Percentiles rank a stretch among this genome's conserved stretches.
Conservation (phyloP, 2,888 invertebrate genomes). For the Yponomeuta cagnagella region DNA sequence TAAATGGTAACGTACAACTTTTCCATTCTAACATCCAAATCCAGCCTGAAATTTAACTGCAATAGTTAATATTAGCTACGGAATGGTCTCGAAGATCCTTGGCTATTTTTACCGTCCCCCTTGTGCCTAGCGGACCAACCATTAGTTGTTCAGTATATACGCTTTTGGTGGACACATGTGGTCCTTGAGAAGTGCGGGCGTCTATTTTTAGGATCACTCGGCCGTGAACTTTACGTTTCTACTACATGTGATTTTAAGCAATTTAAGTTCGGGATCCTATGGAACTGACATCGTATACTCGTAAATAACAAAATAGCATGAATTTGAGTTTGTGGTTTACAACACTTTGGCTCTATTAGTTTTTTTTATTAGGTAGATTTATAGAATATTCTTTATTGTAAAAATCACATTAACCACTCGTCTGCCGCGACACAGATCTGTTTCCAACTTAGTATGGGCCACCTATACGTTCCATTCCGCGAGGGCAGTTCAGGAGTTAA, state of each 20-base stretch:
- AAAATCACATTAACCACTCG: too few relatives aligned
- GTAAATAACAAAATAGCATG: too few relatives aligned
- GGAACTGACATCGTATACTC: too few relatives aligned
- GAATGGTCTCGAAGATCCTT: not conserved
- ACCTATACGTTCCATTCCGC: too few relatives aligned
- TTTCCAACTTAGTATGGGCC: too few relatives aligned
- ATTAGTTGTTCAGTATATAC: not conserved
- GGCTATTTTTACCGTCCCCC: slow-evolving; percentile 2
- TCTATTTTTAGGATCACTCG: not conserved
- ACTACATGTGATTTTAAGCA: not conserved
- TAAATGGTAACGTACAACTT: not conserved
- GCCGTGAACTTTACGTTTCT: not conserved
- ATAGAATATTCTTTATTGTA: too few relatives aligned
- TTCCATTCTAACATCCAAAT: slow-evolving; percentile 23
- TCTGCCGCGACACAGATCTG: too few relatives aligned
- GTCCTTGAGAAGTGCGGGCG: slow-evolving; percentile 1
- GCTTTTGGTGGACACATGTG: not conserved
- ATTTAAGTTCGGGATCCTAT: too few relatives aligned
- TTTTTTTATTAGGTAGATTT: too few relatives aligned
- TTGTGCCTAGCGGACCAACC: not conserved
- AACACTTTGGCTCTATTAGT: too few relatives aligned
- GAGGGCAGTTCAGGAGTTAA: too few relatives aligned
- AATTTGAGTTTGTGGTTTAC: too few relatives aligned
- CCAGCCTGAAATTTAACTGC: slow-evolving; percentile 37
- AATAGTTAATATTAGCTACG: slow-evolving; percentile 33